Evolutionary conservation across 2,797 vertebrate genomes (phyloP), one percentile per base, ranked within the genome.

Genomic region (Trematomus bernacchii): DNA sequence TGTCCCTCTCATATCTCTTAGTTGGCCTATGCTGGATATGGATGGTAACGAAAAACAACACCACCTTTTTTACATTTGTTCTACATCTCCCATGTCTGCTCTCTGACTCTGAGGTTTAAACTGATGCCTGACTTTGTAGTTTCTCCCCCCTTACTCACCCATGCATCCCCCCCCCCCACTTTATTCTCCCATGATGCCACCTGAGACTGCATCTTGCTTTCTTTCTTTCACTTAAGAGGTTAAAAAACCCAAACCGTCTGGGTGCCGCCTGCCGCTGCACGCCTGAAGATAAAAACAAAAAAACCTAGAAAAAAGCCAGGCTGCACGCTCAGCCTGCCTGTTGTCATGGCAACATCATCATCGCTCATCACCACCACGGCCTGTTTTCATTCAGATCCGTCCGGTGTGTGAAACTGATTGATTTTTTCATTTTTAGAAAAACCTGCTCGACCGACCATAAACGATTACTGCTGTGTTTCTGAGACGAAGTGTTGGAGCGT

Each of bases 281-380:
- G 89, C 92, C 92, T 91, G 87, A 90, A 92, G 92, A 94, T 79
- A 91, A 90, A 80, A 42, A 80, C 86, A 83, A 92, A 90, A 82
- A 43, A 82, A 87, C 81, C 87, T 89, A 85, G 89, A 27, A 92
- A 90, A 82, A 43, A 82, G 83, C 88, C 89, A 85, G 89, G 91
- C 90, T 88, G 90, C 90, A 87, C 86, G 94, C 95, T 96, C 94
- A 94, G 96, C 93, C 94, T 93, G 96, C 93, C 92, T 90, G 97
- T 99, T 97, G 95, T 96, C 96, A 99, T 99, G 95, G 97, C 95
- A 97, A 99, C 97, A 94, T 92, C 94, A 91, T 95, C 94, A 91
- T 95, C 94, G 94, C 94, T 95, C 96, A 94, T 95, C 82, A 80
- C 93, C 93, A 85, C 6, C 21, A 21, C 75, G 92, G 95, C 95